Conservation (phyloP, 2,888 invertebrate genomes). For the Volucella inflata region DNA sequence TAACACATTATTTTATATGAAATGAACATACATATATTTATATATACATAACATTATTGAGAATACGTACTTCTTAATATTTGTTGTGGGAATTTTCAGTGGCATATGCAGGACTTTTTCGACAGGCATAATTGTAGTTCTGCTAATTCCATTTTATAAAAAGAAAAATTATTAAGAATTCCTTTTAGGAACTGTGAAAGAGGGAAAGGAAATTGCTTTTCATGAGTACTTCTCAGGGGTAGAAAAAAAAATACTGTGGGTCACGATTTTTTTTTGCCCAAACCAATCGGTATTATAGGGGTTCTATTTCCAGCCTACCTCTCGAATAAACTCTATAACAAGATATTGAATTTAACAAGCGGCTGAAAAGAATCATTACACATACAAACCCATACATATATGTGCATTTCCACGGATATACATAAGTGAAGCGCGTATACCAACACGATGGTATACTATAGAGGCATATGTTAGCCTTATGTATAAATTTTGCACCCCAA, state of each 20-base stretch:
- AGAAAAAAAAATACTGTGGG: slow-evolving; percentile 4
- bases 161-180: too few species aligned
- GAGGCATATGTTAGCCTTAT: slow-evolving; percentile 51
- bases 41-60: too few species aligned
- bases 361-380: slow-evolving; percentile 21
- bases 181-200: not conserved
- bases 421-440: too few species aligned
- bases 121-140: too few species aligned
- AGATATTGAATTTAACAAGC: slow-evolving; percentile 37
- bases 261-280: slow-evolving; percentile 12
- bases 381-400: not conserved
- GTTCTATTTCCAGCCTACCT: slow-evolving; percentile 12
- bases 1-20: too few species aligned
- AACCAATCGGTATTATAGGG: not conserved
- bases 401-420: slow-evolving; percentile 24
- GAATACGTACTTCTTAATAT: too few species aligned
- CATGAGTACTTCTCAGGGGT: slow-evolving; percentile 20
- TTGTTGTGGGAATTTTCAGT: too few species aligned
- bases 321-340: slow-evolving; percentile 15
- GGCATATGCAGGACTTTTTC: too few species aligned
- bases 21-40: too few species aligned
- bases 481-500: slow-evolving; percentile 58
- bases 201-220: slow-evolving; percentile 5
- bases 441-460: not conserved
- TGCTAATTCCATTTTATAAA: too few species aligned